Evolutionary conservation across 2,797 vertebrate species (phyloP), one percentile per base, ranked within the genome.

Genomic region (Stomatorhinus walkeri): DNA sequence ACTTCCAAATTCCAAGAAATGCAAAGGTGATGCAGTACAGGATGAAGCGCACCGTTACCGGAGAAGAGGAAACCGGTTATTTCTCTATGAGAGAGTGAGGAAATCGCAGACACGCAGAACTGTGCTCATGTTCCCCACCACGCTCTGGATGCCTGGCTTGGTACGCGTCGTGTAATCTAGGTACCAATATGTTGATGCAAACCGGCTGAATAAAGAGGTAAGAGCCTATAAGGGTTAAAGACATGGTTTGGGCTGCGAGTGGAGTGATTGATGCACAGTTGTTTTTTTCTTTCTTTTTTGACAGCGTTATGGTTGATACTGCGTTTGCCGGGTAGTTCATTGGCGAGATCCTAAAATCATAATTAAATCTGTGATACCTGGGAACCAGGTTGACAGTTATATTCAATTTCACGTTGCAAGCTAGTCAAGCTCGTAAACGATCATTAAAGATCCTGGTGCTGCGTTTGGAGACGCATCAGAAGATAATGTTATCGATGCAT

Each of bases 1-100:
- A 83, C 76, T 83, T 83, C 76, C 43, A 83, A 83, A 83, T 83
- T 83, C 76, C 76, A 83, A 22, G 40, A 83, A 83, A 83, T 83
- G 22, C 81, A n/a, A 48, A 49, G 81, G 22, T 22, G 81, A 49
- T 43, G 81, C 81, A 49, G 81, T 84, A 24, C 81, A 8, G n/a
- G 36, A 48, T 83, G 43, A 22, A 83, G 76, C 19, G 43, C 43
- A 81, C 76, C 7, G 32, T 81, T 81, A 40, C n/a, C 14, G n/a
- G 32, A 43, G 76, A 81, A 40, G 40, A 40, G 5, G 16, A 40
- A 46, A 3, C 16, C 43, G n/a, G 40, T 22, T 9, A 83, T 83
- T 43, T 46, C 16, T n/a, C 76, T 43, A 9, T 83, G 28, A 68
- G 24, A 28, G 28, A 72, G 64, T 72, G 64, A 72, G 64, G 64